A percentile compares a stretch with the other conserved stretches of the same genome.
Evolutionary conservation across 2,888 invertebrate species (phyloP).

Genomic region (Tridacna gigas): DNA sequence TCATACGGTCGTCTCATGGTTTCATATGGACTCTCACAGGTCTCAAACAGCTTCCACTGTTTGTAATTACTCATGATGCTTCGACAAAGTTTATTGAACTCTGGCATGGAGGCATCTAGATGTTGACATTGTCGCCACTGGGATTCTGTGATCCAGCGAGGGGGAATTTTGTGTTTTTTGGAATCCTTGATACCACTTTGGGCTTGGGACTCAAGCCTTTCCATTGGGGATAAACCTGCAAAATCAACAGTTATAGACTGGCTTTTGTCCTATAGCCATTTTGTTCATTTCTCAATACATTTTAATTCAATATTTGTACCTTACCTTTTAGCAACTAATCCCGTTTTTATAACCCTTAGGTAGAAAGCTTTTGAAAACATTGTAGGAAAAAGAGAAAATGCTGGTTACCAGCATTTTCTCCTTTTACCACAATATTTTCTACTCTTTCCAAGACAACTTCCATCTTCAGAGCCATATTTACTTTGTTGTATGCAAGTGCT

Average conservation of each 20-base stretch:
- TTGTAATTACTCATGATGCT: constrained; percentile 74
- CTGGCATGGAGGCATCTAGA: constrained; percentile 77
- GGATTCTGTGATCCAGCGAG: constrained; percentile 78
- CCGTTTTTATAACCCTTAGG: no score
- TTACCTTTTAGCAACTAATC: no score
- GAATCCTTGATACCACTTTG: constrained; percentile 66
- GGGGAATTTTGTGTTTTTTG: constrained; percentile 66
- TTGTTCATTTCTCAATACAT: no score
- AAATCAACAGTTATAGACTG: not conserved
- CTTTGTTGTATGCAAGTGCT: no score
- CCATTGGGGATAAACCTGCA: constrained; percentile 79
- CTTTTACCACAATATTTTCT: no score
- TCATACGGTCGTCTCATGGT: constrained; percentile 67
- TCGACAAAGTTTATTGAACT: constrained; percentile 76
- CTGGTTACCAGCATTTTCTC: no score
- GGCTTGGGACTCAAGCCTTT: constrained; percentile 77
- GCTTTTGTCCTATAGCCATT: no score
- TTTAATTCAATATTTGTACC: no score
- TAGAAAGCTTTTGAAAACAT: no score
- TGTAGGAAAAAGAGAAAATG: no score
- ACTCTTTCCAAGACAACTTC: no score
- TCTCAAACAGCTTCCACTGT: constrained; percentile 80
- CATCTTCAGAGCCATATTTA: no score
- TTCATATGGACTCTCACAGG: constrained; percentile 74
- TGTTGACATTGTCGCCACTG: constrained; percentile 82